Evolutionary conservation across 2,888 invertebrate species (phyloP), one percentile per base, ranked within the genome.

Genomic region (Cataglyphis rosenhaueri): DNA sequence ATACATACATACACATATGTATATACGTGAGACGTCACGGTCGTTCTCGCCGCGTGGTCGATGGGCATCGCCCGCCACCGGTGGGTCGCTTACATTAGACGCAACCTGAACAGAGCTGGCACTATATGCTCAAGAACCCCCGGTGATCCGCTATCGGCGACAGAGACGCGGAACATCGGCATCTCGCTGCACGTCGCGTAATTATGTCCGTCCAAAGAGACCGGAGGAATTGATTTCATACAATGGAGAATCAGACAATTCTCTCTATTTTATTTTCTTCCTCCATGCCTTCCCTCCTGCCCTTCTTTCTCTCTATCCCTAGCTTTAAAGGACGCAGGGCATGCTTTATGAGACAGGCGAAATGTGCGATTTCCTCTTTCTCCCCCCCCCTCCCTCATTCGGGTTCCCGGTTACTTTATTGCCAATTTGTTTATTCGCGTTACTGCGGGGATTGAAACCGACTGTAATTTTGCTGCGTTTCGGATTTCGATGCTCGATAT

Each of bases 221-320:
- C 9, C 52, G n/a, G n/a, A 68, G n/a, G n/a, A 68, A 52, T 52
- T 25, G 71, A 83, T 83, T 68, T 62, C 78, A 15, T 76, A 83
- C 86, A 85, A 89, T 89, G 88, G 90, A 90, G 89, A 90, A 89
- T 90, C 90, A 88, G 82, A 88, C 85, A 86, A 87, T 86, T 44
- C 48, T 48, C 48, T 86, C 89, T 85, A 87, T 84, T 87, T 87
- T 87, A 87, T 74, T 79, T 32, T 48, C 57, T 38, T 59, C 79
- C 25, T 3, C n/a, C 6, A 4, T 48, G 1, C 18, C 4, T 15
- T 3, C 44, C 18, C 44, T 18, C 44, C 6, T 1, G 18, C 48
- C n/a, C n/a, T 48, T 6, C 48, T 48, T 52, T n/a, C n/a, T 2
- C 52, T 2, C 52, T 52, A 52, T 52, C 8, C n/a, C 52, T 8